Percentiles rank a stretch among this genome's conserved stretches.
These are phyloP conservation scores for Vanessa cardui DNA, from an alignment of 2,888 invertebrate species.

Conservation along the genomic window DNA sequence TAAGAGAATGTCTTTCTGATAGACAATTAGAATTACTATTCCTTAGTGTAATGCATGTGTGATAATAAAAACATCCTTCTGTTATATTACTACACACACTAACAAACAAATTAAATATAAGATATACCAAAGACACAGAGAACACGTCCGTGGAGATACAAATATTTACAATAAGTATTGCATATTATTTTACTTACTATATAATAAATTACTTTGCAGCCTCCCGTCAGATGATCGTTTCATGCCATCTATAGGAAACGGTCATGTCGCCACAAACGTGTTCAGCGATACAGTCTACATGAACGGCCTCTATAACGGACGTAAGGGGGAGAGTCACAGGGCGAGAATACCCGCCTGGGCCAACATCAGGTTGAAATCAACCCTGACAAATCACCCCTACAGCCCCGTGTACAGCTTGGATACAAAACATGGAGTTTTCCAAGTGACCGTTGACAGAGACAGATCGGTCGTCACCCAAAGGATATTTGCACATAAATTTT, in stretches of 20 bases:
- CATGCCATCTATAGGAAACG: conserved; percentile 84
- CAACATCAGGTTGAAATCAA: conserved; percentile 78
- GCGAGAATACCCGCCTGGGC: conserved; percentile 84
- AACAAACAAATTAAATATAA: too few relatives aligned
- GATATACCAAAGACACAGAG: too few relatives aligned
- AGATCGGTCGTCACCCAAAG: conserved; percentile 75
- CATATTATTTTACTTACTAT: too few relatives aligned
- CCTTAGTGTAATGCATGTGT: too few relatives aligned
- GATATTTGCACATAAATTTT: conserved; percentile 75
- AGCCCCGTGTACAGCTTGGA: conserved; percentile 74
- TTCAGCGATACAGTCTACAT: conserved; percentile 84
- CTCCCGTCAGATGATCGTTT: conserved; percentile 80
- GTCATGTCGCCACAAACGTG: conserved; percentile 82
- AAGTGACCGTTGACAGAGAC: conserved; percentile 74
- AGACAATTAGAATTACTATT: too few relatives aligned
- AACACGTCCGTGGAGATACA: too few relatives aligned
- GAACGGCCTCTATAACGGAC: conserved; percentile 84
- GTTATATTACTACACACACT: too few relatives aligned
- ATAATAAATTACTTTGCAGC: conserved; percentile 51
- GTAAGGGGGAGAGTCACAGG: conserved; percentile 79
- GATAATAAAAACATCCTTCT: too few relatives aligned
- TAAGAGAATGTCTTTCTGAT: too few relatives aligned
- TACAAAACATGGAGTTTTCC: conserved; percentile 73
- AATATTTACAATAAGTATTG: too few relatives aligned
- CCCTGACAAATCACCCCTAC: conserved; percentile 62